A percentile compares a stretch with the other conserved stretches of the same genome.
Conservation (phyloP, 1,140 invertebrate genomes). For the Brachionus koreanus region DNA sequence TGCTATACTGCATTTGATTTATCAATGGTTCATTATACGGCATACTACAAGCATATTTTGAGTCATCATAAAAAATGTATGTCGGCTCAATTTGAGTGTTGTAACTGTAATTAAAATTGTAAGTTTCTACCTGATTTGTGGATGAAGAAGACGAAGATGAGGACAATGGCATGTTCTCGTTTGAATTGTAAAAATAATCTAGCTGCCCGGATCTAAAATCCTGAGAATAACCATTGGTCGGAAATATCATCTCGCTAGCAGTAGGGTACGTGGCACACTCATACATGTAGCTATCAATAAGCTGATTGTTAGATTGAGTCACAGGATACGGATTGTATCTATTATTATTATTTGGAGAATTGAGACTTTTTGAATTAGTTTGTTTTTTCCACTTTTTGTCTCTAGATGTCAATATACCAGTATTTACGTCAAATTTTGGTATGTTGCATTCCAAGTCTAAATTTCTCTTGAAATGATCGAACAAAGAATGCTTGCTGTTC, state of each 20-base stretch:
- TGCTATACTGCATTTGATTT: not conserved
- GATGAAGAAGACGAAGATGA: not conserved
- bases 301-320: not conserved
- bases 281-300: not conserved
- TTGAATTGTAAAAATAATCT: not conserved
- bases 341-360: not conserved
- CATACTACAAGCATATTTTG: not conserved
- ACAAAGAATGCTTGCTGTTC: slow-evolving; percentile 53
- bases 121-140: not conserved
- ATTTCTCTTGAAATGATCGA: slow-evolving; percentile 49
- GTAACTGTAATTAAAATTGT: not conserved
- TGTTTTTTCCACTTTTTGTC: slow-evolving; percentile 26
- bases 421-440: slow-evolving; percentile 35
- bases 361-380: not conserved
- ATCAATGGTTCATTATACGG: not conserved
- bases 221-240: not conserved
- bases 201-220: not conserved
- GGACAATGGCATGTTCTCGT: not conserved
- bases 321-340: not conserved
- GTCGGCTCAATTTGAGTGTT: not conserved
- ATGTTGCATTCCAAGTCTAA: slow-evolving; percentile 14
- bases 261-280: not conserved
- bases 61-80: not conserved
- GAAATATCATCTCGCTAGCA: not conserved
- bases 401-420: slow-evolving; percentile 20